Evolutionary conservation across 92 coral and sea anemone species (phyloP), one percentile per base, ranked within the genome.

Genomic region (Plumapathes pennacea): DNA sequence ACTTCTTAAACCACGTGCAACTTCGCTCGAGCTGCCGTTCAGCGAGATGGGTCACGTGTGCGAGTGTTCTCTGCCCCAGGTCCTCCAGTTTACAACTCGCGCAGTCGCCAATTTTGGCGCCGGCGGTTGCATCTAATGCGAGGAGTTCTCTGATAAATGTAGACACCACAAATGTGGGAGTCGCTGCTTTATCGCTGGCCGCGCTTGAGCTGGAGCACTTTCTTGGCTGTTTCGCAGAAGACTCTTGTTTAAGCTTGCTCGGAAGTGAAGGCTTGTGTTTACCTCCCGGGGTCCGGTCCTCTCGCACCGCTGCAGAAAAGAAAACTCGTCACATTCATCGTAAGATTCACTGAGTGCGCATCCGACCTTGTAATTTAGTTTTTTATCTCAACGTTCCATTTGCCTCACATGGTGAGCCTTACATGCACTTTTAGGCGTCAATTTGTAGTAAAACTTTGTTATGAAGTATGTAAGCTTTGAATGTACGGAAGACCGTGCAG

Each of bases 281-380:
- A 20, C 99, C 99, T 3, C 99, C 99, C 0, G 99, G 99, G 1
- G 99, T 76, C 32, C 99, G 67, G 54, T 94, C 99, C 60, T 94
- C 99, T 19, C 99, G 69, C 17, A 94, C 99, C 69, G 99, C 99
- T 94, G 29, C 10, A 60, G 41, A 57, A 52, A 37, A 58, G 10
- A 54, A 6, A 13, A 29, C 10, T n/a, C n/a, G n/a, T n/a, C n/a
- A n/a, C n/a, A n/a, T n/a, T n/a, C n/a, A n/a, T n/a, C n/a, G n/a
- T n/a, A n/a, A n/a, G n/a, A n/a, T n/a, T n/a, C n/a, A n/a, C n/a
- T n/a, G n/a, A n/a, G n/a, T n/a, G n/a, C n/a, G n/a, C n/a, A n/a
- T n/a, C n/a, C 15, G 49, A 15, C 21, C 22, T 43, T 15, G 49
- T 25, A 14, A 43, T 43, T 25, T 20, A n/a, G n/a, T n/a, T n/a